phyloP scores from a whole-genome alignment of 2,888 invertebrate genomes.

The Byasa hedistus region DNA sequence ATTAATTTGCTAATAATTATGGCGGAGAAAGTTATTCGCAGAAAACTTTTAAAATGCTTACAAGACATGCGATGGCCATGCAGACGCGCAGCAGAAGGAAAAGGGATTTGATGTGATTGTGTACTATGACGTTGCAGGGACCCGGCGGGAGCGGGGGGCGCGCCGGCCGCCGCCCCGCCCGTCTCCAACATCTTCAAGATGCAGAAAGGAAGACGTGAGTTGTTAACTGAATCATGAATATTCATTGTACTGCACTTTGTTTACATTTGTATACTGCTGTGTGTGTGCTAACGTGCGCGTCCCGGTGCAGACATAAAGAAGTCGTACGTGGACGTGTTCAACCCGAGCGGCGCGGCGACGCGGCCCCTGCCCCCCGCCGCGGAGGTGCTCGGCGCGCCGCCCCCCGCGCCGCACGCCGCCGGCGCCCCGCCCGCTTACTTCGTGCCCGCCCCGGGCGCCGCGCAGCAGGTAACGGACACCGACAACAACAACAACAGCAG shows the following conservation, averaged over 20 bases:
- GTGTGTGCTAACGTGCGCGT: too few relatives aligned
- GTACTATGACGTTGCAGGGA: too few relatives aligned
- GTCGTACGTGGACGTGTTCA: conserved; percentile 94
- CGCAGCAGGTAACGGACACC: not conserved
- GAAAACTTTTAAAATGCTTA: too few relatives aligned
- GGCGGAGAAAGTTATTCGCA: too few relatives aligned
- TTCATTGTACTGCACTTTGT: too few relatives aligned
- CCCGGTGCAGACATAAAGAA: conserved; percentile 84
- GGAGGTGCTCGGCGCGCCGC: conserved; percentile 44
- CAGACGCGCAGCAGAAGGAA: too few relatives aligned
- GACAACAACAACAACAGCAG: too few relatives aligned
- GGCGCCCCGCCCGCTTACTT: conserved; percentile 42
- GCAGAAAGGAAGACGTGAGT: conserved; percentile 87
- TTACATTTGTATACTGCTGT: too few relatives aligned
- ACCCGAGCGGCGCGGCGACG: conserved; percentile 81
- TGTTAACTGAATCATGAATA: not conserved
- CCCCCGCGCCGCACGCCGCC: conserved; percentile 56
- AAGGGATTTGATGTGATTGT: not conserved
- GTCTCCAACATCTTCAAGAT: conserved; percentile 88
- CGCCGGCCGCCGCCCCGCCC: conserved; percentile 38
- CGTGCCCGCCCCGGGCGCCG: conserved; percentile 40
- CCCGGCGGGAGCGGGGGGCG: conserved; percentile 41
- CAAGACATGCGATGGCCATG: not conserved
- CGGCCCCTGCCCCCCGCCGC: conserved; percentile 57
- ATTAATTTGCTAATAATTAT: too few relatives aligned